Evolutionary conservation across 1,140 invertebrate genomes (phyloP), one percentile per base, ranked within the genome.

Genomic region (Venturia canescens): DNA sequence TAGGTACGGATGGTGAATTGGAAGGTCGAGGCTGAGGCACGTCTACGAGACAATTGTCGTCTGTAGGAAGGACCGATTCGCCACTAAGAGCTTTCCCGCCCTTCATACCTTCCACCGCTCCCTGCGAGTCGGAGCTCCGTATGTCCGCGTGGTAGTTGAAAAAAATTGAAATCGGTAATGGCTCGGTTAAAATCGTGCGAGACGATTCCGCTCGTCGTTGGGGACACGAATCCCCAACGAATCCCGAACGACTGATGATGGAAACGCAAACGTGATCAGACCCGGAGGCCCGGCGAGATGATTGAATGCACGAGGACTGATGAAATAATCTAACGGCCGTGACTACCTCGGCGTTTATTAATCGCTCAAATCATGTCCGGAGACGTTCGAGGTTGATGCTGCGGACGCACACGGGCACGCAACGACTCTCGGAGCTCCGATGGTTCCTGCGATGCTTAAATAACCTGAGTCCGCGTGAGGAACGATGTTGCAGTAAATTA

Each of bases 81-180:
- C 9, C 74, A 60, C 74, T 74, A 23, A 74, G 71, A 16, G 5
- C 71, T 38, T 48, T 74, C 27, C 50, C 72, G 80, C 21, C 70
- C 44, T 60, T 74, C 29, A 60, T 71, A 34, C 26, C 69, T 77
- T 78, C 48, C 79, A 44, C 60, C 75, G 3, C 18, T 21, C 50
- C n/a, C 50, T 53, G 44, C 77, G 50, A 76, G 44, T 78, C 80
- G 80, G 79, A 86, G 85, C 85, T 86, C 87, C 82, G 85, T 74
- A 48, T 74, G 71, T 74, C 71, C 71, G 23, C n/a, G n/a, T n/a
- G 4, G 71, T 57, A 80, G 71, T 57, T 60, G 57, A 76, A 79
- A 86, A 86, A 85, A 87, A 85, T 82, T 50, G 74, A 86, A 89
- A 89, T 88, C 85, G 87, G 86, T 89, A 89, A 89, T 89, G 60